These are phyloP conservation scores for Pseudochromis fuscus DNA, from an alignment of 2,797 vertebrate genomes.

Conservation along the genomic window DNA sequence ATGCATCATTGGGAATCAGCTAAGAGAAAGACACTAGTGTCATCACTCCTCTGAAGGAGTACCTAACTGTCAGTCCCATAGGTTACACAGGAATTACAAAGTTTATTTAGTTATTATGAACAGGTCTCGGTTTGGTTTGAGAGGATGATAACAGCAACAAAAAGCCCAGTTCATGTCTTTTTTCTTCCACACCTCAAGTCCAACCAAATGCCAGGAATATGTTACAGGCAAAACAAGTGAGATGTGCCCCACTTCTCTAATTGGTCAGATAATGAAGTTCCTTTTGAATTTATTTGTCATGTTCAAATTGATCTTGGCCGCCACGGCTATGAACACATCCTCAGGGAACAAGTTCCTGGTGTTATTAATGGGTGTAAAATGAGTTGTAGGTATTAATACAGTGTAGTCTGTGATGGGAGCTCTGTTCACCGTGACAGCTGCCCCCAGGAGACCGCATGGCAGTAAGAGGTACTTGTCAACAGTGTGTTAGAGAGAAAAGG, in stretches of 20 bases:
- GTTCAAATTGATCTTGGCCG: constrained; percentile 70
- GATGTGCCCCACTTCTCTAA: constrained; percentile 58
- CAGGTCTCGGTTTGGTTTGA: constrained; percentile 23
- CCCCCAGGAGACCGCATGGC: constrained; percentile 81
- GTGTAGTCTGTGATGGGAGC: constrained; percentile 53
- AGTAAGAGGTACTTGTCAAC: constrained; percentile 85
- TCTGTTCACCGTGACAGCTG: constrained; percentile 77
- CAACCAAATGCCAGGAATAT: constrained; percentile 34
- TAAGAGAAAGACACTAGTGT: constrained; percentile 41
- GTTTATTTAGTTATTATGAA: constrained; percentile 36
- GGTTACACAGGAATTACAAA: constrained; percentile 38
- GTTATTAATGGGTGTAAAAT: constrained; percentile 82
- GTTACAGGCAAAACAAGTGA: constrained; percentile 38
- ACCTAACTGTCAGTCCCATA: too few relatives aligned
- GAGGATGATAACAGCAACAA: too few relatives aligned
- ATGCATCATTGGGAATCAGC: constrained; percentile 67
- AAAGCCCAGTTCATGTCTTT: not conserved
- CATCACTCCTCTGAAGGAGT: constrained; percentile 34
- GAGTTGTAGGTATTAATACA: constrained; percentile 80
- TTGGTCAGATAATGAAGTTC: constrained; percentile 65
- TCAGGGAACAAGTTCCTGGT: constrained; percentile 61
- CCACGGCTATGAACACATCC: constrained; percentile 65
- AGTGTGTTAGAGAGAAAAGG: constrained; percentile 75
- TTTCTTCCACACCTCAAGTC: constrained; percentile 4
- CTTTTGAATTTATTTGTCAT: constrained; percentile 75